phyloP scores from a whole-genome alignment of 2,113 vertebrate species.

The Prionailurus bengalensis region DNA sequence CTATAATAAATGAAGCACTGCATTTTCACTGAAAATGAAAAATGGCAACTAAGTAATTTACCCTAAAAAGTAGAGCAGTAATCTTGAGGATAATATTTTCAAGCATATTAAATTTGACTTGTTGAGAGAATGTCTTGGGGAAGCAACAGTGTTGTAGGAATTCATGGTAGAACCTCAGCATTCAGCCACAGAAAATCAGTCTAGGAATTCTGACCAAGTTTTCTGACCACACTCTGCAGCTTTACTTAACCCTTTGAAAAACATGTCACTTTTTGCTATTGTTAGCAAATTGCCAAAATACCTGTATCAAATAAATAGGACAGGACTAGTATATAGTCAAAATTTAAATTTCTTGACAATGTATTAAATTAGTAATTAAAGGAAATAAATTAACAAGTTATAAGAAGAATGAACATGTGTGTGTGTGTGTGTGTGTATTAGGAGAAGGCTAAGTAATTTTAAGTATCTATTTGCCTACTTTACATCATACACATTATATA shows the following conservation, averaged over 20 bases:
- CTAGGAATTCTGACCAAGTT: neutral
- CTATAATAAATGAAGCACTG: neutral
- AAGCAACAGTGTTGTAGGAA: neutral
- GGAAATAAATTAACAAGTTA: neutral
- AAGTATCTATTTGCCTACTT: neutral
- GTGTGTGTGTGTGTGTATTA: neutral
- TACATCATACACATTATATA: neutral
- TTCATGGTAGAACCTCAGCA: neutral
- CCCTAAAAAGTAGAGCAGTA: neutral
- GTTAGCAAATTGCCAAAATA: neutral
- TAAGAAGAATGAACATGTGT: neutral
- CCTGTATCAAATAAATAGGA: neutral
- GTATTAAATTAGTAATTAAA: constrained; percentile 17
- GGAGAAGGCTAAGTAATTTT: neutral
- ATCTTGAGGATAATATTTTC: constrained; percentile 3
- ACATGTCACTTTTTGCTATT: neutral
- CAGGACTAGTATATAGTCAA: neutral
- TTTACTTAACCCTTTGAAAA: neutral
- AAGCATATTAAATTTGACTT: neutral
- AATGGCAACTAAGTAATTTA: neutral
- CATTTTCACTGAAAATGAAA: constrained; percentile 51
- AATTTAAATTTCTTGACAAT: neutral
- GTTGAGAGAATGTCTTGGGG: neutral
- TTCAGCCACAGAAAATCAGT: neutral
- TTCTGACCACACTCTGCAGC: neutral